phyloP scores from a whole-genome alignment of 37 sponge, comb jelly and placozoan species.

The Haliclona indistincta region DNA sequence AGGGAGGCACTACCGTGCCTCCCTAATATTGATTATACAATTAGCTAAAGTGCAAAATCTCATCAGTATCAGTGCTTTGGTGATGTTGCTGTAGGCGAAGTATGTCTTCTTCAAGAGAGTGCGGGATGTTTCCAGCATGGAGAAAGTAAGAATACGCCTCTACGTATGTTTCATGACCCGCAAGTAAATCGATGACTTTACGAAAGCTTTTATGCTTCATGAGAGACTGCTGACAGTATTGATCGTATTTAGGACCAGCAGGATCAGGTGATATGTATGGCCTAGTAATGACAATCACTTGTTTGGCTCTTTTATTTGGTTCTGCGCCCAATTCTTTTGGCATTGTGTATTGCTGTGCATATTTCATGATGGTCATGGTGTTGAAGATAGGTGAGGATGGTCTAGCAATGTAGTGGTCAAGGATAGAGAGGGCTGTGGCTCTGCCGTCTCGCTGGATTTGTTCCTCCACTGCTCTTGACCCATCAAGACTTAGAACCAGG shows the following conservation, averaged over 20 bases:
- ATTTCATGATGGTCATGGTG: background rate
- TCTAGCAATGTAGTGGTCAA: slow-evolving; percentile 19
- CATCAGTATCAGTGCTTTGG: background rate
- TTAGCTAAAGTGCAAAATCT: no score
- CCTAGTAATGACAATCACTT: slow-evolving; percentile 22
- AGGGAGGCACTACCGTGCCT: no score
- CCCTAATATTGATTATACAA: no score
- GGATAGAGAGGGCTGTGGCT: slow-evolving; percentile 5
- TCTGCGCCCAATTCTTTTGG: slow-evolving; percentile 9
- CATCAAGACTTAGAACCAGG: slow-evolving; percentile 19
- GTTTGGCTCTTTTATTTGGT: background rate
- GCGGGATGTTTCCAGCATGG: slow-evolving; percentile 36
- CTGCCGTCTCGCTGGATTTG: background rate
- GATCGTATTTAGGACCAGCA: slow-evolving; percentile 52
- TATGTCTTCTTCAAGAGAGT: slow-evolving; percentile 50
- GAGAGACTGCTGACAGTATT: slow-evolving; percentile 39
- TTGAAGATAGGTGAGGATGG: slow-evolving; percentile 3
- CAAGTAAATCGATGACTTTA: background rate
- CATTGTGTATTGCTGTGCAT: slow-evolving; percentile 29
- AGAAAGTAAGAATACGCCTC: slow-evolving; percentile 45
- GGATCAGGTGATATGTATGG: slow-evolving; percentile 51
- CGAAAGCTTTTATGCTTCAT: slow-evolving; percentile 24
- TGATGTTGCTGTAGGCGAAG: slow-evolving; percentile 14
- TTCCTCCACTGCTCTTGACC: slow-evolving; percentile 13
- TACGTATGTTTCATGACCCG: slow-evolving; percentile 13